Conservation (phyloP, 2,797 vertebrate species). For the Anisognathus igniventris region DNA sequence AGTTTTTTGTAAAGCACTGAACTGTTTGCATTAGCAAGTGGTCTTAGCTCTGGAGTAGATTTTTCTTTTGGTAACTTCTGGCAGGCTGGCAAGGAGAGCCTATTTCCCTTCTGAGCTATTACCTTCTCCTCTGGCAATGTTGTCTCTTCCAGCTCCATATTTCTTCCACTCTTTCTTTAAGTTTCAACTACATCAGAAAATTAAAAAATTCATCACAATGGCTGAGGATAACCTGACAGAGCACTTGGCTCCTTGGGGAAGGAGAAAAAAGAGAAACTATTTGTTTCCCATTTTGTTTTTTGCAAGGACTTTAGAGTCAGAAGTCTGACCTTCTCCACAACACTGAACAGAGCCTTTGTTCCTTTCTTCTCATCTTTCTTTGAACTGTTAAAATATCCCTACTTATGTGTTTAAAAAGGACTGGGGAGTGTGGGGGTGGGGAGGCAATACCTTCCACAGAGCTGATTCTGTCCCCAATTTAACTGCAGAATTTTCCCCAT, state of each 20-base stretch:
- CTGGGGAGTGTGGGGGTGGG: accelerated
- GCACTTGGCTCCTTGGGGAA: background rate
- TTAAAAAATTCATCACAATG: background rate
- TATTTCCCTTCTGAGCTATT: background rate
- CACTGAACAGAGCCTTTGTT: background rate
- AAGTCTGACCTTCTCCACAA: background rate
- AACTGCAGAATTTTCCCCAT: background rate
- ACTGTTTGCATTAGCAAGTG: background rate
- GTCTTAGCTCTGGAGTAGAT: background rate
- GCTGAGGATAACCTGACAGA: background rate
- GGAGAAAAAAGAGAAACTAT: background rate
- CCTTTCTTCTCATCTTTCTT: background rate
- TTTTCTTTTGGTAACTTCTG: background rate
- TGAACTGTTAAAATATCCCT: background rate
- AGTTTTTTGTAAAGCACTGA: background rate
- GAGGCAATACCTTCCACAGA: background rate
- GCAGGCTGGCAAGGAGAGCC: background rate
- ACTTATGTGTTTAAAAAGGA: background rate
- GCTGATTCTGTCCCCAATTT: background rate
- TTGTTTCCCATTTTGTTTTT: background rate
- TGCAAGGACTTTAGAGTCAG: background rate
- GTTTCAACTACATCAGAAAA: background rate
- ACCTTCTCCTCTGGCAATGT: background rate
- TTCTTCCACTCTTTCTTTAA: background rate
- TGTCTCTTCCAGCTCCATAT: constrained; percentile 7